Base-by-base conservation (phyloP, 2,888 invertebrate genomes). In the Perdita meconis region DNA sequence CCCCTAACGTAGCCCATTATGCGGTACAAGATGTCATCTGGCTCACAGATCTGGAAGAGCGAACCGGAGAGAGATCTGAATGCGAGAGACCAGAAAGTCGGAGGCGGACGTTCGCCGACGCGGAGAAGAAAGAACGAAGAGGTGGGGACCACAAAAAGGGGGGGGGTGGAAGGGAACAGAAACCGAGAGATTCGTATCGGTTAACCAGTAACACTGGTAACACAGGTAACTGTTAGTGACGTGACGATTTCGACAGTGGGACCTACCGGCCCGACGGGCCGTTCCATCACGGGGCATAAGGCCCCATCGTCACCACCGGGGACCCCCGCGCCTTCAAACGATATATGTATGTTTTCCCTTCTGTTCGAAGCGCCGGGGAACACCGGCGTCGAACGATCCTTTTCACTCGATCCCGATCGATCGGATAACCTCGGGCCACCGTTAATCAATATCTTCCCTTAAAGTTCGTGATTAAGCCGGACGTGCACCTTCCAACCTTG, bases 211-310 rank as follows among this genome's bases (percentile, higher is more conserved):
- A 86, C 86, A 86, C 86, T 79, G 78, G 84, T 86, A 86, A 86
- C 80, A 81, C 86, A 65, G 80, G 84, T 85, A 85, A 86, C 86
- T 85, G 85, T 85, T 86, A 86, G 85, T 81, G 85, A 86, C 84
- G 85, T 86, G 86, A 85, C 86, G 81, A 86, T 86, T 86, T 86
- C 85, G 85, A 79, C 82, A 79, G 79, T 77, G 72, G 78, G 81
- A 84, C 80, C 84, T 83, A 85, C 84, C 81, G 80, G 74, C 16
- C 40, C 50, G 56, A 63, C 50, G 76, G 83, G 73, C 67, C 79
- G 76, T 67, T 82, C 82, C 75, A 80, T 85, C 83, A 80, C 65
- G 72, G n/a, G n/a, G 75, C 69, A 72, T 60, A 70, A 81, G 75
- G 72, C 60, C 85, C 81, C 78, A 78, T 84, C 82, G 78, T 81